phyloP scores from a whole-genome alignment of 2,797 vertebrate species.

The Syngnathus rostellatus region DNA sequence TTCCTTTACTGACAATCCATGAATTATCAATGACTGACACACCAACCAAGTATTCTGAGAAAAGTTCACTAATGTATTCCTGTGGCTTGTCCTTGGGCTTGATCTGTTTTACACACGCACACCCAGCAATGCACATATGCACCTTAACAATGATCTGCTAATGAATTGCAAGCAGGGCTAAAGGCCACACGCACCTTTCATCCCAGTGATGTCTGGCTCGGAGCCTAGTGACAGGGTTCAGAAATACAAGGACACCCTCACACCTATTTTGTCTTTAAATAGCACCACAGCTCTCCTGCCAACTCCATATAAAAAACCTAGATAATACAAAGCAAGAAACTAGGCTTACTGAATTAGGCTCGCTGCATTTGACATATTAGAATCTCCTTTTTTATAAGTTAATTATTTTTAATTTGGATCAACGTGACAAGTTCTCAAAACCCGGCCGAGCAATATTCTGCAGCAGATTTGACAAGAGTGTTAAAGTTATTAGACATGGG shows the following conservation, averaged over 20 bases:
- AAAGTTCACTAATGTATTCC: not conserved
- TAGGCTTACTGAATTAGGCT: not conserved
- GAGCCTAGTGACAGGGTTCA: slow-evolving; percentile 51
- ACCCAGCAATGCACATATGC: slow-evolving; percentile 12
- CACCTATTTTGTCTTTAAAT: slow-evolving; percentile 49
- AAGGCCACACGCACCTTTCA: slow-evolving; percentile 40
- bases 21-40: not conserved
- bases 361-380: not conserved
- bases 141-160: slow-evolving; percentile 53
- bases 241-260: slow-evolving; percentile 40
- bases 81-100: slow-evolving; percentile 35
- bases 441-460: not conserved
- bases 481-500: slow-evolving; percentile 30
- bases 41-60: not conserved
- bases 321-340: slow-evolving; percentile 21
- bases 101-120: not conserved
- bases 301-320: slow-evolving; percentile 33
- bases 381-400: not conserved
- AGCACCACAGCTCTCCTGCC: slow-evolving; percentile 25
- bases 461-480: slow-evolving; percentile 1
- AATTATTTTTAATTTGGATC: not conserved
- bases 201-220: slow-evolving; percentile 47
- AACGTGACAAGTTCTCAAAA: slow-evolving; percentile 12
- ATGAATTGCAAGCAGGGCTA: slow-evolving; percentile 64
- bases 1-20: not conserved